A percentile compares a stretch with the other conserved stretches of the same genome.
Conservation (phyloP, 2,113 vertebrate genomes). For the Atherinomorus stipes region DNA sequence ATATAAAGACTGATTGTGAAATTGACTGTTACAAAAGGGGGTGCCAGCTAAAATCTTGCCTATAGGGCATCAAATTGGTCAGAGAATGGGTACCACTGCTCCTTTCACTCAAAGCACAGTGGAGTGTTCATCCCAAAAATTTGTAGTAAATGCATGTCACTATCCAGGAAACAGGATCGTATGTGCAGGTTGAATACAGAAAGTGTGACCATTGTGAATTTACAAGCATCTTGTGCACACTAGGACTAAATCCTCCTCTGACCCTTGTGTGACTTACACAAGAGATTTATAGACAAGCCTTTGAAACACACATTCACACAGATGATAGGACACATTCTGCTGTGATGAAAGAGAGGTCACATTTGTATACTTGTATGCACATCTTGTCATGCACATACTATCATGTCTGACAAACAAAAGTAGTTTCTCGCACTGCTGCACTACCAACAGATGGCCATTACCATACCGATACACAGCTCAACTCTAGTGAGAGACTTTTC, state of each 20-base stretch:
- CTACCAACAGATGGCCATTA: constrained; percentile 77
- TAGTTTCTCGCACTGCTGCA: constrained; percentile 76
- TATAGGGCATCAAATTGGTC: no score
- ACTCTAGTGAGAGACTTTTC: constrained; percentile 44
- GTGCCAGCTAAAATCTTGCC: no score
- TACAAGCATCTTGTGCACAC: constrained; percentile 24
- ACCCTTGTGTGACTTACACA: constrained; percentile 42
- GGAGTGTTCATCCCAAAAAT: neutral
- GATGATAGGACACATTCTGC: neutral
- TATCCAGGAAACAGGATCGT: neutral
- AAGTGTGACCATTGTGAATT: constrained; percentile 23
- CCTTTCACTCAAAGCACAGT: neutral
- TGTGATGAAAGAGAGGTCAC: constrained; percentile 28
- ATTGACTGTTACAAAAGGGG: no score
- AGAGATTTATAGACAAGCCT: constrained; percentile 28
- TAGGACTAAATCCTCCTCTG: constrained; percentile 33
- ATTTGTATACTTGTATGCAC: constrained; percentile 28
- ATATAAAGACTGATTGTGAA: no score
- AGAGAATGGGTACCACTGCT: no score
- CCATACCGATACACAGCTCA: constrained; percentile 55
- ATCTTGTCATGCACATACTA: constrained; percentile 16
- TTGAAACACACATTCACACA: constrained; percentile 9
- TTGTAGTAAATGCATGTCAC: neutral
- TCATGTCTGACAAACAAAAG: constrained; percentile 71
- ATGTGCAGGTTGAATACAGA: neutral